Evolutionary conservation across 1,140 invertebrate species (phyloP).

Genomic region (Batillaria attramentaria): DNA sequence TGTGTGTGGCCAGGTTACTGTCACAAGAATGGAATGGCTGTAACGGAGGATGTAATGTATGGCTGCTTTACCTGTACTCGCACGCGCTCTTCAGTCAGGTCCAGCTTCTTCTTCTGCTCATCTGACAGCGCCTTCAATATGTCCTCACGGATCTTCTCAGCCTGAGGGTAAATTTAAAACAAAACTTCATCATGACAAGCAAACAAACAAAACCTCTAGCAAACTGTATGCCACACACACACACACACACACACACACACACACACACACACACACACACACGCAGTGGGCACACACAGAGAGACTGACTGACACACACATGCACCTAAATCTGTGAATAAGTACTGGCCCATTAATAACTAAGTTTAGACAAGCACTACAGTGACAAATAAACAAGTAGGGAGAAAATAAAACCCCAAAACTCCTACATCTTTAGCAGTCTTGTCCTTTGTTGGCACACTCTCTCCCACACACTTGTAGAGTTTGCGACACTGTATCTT

Average conservation of each 20-base stretch:
- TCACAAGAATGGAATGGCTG: neutral
- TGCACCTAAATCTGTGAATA: neutral
- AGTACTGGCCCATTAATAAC: neutral
- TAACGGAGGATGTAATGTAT: neutral
- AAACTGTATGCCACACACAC: neutral
- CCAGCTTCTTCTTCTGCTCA: neutral
- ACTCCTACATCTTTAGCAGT: neutral
- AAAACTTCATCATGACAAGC: neutral
- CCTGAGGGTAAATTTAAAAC: neutral
- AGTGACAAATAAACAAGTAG: neutral
- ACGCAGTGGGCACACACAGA: too few species aligned
- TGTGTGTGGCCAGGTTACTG: neutral
- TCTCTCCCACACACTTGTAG: constrained; percentile 45
- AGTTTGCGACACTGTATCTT: constrained; percentile 32
- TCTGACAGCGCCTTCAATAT: constrained; percentile 15
- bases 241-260: neutral
- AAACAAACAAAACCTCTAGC: neutral
- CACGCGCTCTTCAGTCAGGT: neutral
- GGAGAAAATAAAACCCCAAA: neutral
- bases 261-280: neutral
- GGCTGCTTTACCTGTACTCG: constrained; percentile 7
- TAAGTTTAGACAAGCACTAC: neutral
- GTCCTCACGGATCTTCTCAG: neutral
- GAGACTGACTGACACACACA: neutral
- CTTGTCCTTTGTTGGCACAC: neutral